Evolutionary conservation across 2,113 vertebrate genomes (phyloP).

Genomic region (Megaptera novaeangliae): DNA sequence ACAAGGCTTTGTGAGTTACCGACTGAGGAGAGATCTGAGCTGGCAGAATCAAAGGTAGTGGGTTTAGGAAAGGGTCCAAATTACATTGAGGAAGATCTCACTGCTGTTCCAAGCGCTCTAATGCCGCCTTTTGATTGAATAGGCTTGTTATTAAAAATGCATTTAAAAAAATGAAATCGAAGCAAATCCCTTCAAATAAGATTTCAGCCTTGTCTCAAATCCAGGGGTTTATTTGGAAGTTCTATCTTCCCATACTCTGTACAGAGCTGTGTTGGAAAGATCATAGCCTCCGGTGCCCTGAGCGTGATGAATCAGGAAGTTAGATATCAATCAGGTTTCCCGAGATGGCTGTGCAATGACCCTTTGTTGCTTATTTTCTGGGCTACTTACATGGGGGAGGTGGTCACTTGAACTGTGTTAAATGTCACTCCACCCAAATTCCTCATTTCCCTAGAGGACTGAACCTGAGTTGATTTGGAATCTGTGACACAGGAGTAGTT

Average conservation of each 20-base stretch:
- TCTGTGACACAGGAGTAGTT: not conserved
- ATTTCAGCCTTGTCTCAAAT: constrained; percentile 53
- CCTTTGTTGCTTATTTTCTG: not conserved
- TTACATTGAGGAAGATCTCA: constrained; percentile 25
- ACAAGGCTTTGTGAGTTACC: constrained; percentile 24
- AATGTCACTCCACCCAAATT: not conserved
- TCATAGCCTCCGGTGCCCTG: not conserved
- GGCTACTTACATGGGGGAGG: not conserved
- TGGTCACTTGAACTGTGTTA: too few relatives aligned
- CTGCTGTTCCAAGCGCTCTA: constrained; percentile 31
- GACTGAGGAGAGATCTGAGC: constrained; percentile 22
- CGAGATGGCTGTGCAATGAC: not conserved
- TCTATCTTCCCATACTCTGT: not conserved
- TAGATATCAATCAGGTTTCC: not conserved
- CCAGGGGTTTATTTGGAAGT: constrained; percentile 53
- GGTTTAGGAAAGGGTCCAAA: constrained; percentile 58
- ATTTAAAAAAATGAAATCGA: constrained; percentile 65
- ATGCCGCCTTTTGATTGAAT: constrained; percentile 51
- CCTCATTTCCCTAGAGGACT: not conserved
- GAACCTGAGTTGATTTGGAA: not conserved
- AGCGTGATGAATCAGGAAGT: not conserved
- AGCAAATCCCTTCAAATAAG: constrained; percentile 69
- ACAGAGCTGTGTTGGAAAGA: not conserved
- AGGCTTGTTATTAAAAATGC: constrained; percentile 67
- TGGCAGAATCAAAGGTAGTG: not conserved